Base-by-base conservation (phyloP, 2,888 invertebrate genomes). In the Bhutanitis thaidina region DNA sequence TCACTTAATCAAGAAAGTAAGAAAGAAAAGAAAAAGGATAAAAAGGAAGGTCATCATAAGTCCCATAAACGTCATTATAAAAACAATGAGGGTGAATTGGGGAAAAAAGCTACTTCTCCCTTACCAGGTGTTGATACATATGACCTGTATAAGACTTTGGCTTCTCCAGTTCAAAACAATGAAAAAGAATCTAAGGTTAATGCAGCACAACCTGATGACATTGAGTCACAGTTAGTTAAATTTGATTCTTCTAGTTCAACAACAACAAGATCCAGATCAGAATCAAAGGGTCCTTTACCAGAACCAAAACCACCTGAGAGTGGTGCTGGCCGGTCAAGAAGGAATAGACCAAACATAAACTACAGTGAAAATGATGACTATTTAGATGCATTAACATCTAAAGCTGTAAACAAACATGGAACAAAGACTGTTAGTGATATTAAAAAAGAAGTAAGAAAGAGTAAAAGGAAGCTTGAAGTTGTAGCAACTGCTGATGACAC, bases 291-390 rank as follows among this genome's bases (percentile, higher is more conserved):
- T 64, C 75, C 70, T 32, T 74, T 71, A 44, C 84, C 85, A 49
- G 87, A 88, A 56, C 85, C 86, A 32, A 88, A 90, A 62, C 83
- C 84, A 12, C 80, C 84, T 64, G 90, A 90, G 64, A 69, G 54
- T 20, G 47, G 64, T 7, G 49, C 67, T 35, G 90, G 90, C 8
- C 75, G 90, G 62, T 78, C 90, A 14, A 74, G 90, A 61, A 77
- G 90, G 56, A 86, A 89, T 62, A 79, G 90, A 55, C 80, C 83
- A 50, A 90, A 88, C 64, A 78, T 90, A 49, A 90, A 90, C 64
- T 90, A 92, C 84, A 80, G 90, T 88, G 81, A 91, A 87, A 83
- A 90, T 82, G 85, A 91, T 85, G 76, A 91, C 79, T 77, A 89
- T 77, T 62, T 91, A 71, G 76, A 90, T 76, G 74, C 75, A 54